phyloP scores from a whole-genome alignment of 2,888 invertebrate genomes.

The Agonopterix subpropinquella region DNA sequence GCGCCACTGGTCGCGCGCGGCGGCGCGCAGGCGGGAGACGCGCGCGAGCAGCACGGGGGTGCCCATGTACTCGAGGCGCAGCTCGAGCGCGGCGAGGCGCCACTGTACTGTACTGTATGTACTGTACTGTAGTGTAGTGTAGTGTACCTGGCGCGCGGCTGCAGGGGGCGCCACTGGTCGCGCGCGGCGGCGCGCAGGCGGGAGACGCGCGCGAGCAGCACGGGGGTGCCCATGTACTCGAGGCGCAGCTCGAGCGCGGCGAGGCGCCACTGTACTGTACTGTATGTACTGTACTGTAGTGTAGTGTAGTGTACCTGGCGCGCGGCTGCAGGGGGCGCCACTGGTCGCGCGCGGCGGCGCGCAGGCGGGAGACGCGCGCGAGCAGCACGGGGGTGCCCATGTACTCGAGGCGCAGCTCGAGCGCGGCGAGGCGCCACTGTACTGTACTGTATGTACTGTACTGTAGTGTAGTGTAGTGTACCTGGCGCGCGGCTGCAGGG shows the following conservation, averaged over 20 bases:
- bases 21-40: slow-evolving; percentile 87
- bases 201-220: slow-evolving; percentile 92
- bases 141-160: too few relatives aligned
- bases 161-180: slow-evolving; percentile 83
- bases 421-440: too few relatives aligned
- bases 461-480: too few relatives aligned
- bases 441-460: slow-evolving; percentile 24
- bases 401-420: too few relatives aligned
- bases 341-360: slow-evolving; percentile 88
- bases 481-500: too few relatives aligned
- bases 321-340: slow-evolving; percentile 91
- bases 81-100: too few relatives aligned
- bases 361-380: slow-evolving; percentile 89
- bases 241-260: too few relatives aligned
- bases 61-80: too few relatives aligned
- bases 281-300: too few relatives aligned
- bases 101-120: too few relatives aligned
- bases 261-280: too few relatives aligned
- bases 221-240: slow-evolving; percentile 88
- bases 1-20: slow-evolving; percentile 90
- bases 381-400: slow-evolving; percentile 97
- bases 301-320: neutral
- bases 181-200: slow-evolving; percentile 85
- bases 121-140: slow-evolving; percentile 61
- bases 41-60: slow-evolving; percentile 95